A percentile compares a stretch with the other conserved stretches of the same genome.
These are phyloP conservation scores for Steromphala cineraria DNA, from an alignment of 2,888 invertebrate genomes.

Conservation along the genomic window DNA sequence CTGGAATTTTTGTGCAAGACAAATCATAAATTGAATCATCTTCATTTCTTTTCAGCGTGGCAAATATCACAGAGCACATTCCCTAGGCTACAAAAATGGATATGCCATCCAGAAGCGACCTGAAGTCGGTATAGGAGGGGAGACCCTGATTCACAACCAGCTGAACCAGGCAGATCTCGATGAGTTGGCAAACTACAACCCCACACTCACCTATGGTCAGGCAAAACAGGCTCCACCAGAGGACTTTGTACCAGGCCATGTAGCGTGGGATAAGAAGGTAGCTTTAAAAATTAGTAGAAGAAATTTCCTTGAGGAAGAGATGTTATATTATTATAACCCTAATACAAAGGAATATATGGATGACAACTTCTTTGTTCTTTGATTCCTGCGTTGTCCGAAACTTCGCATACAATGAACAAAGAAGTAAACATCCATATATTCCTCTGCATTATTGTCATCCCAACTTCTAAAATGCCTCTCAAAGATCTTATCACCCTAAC, in stretches of 20 bases:
- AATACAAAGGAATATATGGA: too few species aligned
- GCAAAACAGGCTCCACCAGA: constrained; percentile 75
- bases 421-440: too few species aligned
- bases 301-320: too few species aligned
- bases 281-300: neutral
- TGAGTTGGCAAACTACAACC: constrained; percentile 74
- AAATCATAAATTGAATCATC: too few species aligned
- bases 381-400: too few species aligned
- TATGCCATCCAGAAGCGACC: constrained; percentile 69
- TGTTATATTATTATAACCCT: too few species aligned
- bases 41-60: constrained; percentile 64
- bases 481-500: too few species aligned
- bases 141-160: constrained; percentile 69
- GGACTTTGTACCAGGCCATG: constrained; percentile 75
- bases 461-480: too few species aligned
- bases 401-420: too few species aligned
- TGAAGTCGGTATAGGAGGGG: constrained; percentile 72
- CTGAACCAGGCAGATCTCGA: constrained; percentile 73
- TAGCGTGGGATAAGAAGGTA: constrained; percentile 76
- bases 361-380: too few species aligned
- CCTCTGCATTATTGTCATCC: too few species aligned
- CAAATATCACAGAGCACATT: constrained; percentile 73
- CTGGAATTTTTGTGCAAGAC: too few species aligned
- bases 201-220: constrained; percentile 76
- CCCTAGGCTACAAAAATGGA: constrained; percentile 74